Evolutionary conservation across 37 sponge, comb jelly and placozoan genomes (phyloP), one percentile per base, ranked within the genome.

Genomic region (Bolinopsis microptera): DNA sequence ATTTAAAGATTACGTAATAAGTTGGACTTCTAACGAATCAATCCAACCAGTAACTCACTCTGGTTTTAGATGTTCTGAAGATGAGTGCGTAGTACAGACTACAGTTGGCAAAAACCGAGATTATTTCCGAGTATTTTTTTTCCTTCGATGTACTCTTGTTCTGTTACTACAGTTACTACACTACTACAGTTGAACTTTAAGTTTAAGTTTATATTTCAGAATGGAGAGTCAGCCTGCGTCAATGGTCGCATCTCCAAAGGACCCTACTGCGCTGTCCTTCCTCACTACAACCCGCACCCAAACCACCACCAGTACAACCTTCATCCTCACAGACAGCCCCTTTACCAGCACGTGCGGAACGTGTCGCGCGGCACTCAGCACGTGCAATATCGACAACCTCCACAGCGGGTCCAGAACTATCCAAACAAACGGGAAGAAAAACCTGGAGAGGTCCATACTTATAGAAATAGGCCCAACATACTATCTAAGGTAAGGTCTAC

Each of bases 401-500:
- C 32, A 22, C 37, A 34, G 36, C 80, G 80, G 1, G 32, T 36
- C 1, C 35, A 1, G 80, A 27, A 77, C 80, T n/a, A n/a, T n/a
- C n/a, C n/a, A n/a, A 36, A 34, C 1, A 2, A 9, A 35, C 80
- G 32, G 21, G 37, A 32, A 2, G 61, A 48, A 18, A 48, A 13
- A 13, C 13, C 13, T 13, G 61, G 9, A 48, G 61, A 48, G 61
- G 13, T 18, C 61, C 5, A 48, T 28, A 32, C 35, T 16, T 32
- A 35, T 36, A 31, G 80, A 34, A 33, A 16, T 39, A 28, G 90
- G 0, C 90, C 90, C 27, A 86, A 86, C 61, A 86, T 86, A 5
- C 61, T 86, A 21, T 86, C 90, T 1, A 86, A 86, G 80, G 80
- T 77, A 9, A 32, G 74, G 27, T n/a, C n/a, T n/a, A n/a, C n/a